Evolutionary conservation across 2,888 invertebrate genomes (phyloP), one percentile per base, ranked within the genome.

Genomic region (Ceraclea dissimilis): DNA sequence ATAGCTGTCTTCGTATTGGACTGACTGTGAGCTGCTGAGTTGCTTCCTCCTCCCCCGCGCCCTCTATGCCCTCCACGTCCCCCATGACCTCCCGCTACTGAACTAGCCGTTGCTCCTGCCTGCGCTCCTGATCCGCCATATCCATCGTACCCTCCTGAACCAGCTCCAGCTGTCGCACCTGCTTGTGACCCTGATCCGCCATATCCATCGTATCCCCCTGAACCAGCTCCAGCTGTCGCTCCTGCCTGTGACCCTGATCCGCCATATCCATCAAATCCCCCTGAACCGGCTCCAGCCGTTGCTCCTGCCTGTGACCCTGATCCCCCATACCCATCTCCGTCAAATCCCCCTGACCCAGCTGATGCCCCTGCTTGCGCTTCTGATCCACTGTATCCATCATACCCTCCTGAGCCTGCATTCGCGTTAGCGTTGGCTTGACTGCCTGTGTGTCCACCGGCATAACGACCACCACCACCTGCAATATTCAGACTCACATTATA

Each of bases 1-100:
- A 60, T 66, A 4, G 66, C 67, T 46, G 66, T 64, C 22, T 70
- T 67, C 4, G 67, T 65, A 51, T 64, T 67, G 16, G 68, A 64
- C 11, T 67, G 63, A 51, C 64, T 66, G 16, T 61, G 58, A n/a
- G 58, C 50, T 10, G 22, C 17, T 10, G 55, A 50, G 5, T 31
- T 21, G 31, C 62, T 56, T 39, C 62, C 63, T 13, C 59, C 58
- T 11, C 60, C 56, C 16, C 61, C 61, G 11, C 64, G 63, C 10
- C 54, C 60, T n/a, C n/a, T n/a, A n/a, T n/a, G n/a, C 6, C 65
- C 61, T 13, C 50, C 51, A 20, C 43, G 26, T 11, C 47, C 53
- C n/a, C n/a, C n/a, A n/a, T n/a, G n/a, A 11, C 52, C 39, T 10
- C 54, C 54, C n/a, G 58, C 52, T 26, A 46, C 49, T n/a, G 61